phyloP scores from a whole-genome alignment of 2,797 vertebrate species.

The Acanthurus leucopareius region DNA sequence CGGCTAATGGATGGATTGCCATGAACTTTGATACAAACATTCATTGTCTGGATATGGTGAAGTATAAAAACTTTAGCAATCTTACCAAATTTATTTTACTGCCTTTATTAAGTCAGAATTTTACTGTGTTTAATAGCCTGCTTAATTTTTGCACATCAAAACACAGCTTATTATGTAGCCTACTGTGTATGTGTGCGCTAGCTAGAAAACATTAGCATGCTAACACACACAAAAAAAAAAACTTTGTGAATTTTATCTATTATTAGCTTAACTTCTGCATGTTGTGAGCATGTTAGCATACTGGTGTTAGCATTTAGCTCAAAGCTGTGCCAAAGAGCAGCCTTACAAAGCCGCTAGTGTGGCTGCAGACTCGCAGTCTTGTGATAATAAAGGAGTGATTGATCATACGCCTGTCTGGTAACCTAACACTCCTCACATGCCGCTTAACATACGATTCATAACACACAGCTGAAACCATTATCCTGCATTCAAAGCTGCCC shows the following conservation, averaged over 20 bases:
- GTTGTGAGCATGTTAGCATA: not conserved
- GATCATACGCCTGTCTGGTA: not conserved
- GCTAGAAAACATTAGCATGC: not conserved
- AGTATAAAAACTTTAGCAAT: too few species aligned
- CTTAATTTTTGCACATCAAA: too few species aligned
- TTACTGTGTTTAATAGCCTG: too few species aligned
- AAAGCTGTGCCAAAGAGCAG: not conserved
- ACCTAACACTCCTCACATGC: conserved; percentile 20
- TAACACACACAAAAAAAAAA: not conserved
- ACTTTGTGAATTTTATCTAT: not conserved
- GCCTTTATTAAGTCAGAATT: too few species aligned
- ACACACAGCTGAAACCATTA: conserved; percentile 11
- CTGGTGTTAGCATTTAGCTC: not conserved
- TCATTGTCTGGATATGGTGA: too few species aligned
- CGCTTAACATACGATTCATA: conserved; percentile 7
- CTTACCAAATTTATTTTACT: too few species aligned
- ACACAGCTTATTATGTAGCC: not conserved
- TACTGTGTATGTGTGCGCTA: not conserved
- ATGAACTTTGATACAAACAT: not conserved
- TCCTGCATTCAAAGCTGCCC: conserved; percentile 24
- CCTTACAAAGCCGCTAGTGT: not conserved
- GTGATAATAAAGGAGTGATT: conserved; percentile 5
- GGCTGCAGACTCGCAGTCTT: not conserved
- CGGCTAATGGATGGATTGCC: not conserved
- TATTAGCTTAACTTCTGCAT: not conserved